Conservation (phyloP, 2,888 invertebrate species). For the Napeogenes sylphis region DNA sequence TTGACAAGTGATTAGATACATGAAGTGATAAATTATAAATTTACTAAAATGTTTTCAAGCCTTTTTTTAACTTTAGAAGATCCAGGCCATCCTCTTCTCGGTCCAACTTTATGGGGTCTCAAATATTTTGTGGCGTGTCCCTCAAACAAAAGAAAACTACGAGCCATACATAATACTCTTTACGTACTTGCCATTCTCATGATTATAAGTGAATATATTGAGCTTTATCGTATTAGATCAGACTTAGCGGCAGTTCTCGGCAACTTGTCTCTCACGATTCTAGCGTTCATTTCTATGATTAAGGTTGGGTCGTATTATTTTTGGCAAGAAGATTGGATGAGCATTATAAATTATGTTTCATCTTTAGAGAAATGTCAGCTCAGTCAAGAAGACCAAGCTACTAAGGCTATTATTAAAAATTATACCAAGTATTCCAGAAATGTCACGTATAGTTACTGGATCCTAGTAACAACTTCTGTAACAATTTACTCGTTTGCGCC, state of each 20-base stretch:
- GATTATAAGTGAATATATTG: slow-evolving; percentile 56
- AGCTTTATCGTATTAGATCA: slow-evolving; percentile 53
- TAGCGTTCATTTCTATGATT: slow-evolving; percentile 55
- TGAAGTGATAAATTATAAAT: no score
- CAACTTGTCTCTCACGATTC: slow-evolving; percentile 59
- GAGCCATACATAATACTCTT: slow-evolving; percentile 40
- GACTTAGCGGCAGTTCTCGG: slow-evolving; percentile 51
- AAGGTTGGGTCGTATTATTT: slow-evolving; percentile 55
- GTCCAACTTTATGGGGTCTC: slow-evolving; percentile 51
- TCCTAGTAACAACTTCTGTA: slow-evolving; percentile 52
- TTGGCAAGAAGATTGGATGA: slow-evolving; percentile 55
- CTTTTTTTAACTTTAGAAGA: slow-evolving; percentile 37
- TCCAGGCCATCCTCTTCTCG: slow-evolving; percentile 44
- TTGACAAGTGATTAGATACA: no score
- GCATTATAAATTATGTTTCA: slow-evolving; percentile 49
- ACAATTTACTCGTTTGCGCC: slow-evolving; percentile 55
- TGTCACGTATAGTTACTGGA: slow-evolving; percentile 57
- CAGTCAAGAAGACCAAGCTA: slow-evolving; percentile 38
- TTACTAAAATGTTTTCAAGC: slow-evolving; percentile 20
- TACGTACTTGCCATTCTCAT: slow-evolving; percentile 48
- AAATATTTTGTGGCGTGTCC: slow-evolving; percentile 53
- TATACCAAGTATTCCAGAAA: slow-evolving; percentile 56
- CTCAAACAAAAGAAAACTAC: slow-evolving; percentile 33
- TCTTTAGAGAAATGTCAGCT: slow-evolving; percentile 47
- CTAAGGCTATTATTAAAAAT: slow-evolving; percentile 39